phyloP scores from a whole-genome alignment of 2,113 vertebrate genomes.

The Hypocryptadius cinnamomeus region DNA sequence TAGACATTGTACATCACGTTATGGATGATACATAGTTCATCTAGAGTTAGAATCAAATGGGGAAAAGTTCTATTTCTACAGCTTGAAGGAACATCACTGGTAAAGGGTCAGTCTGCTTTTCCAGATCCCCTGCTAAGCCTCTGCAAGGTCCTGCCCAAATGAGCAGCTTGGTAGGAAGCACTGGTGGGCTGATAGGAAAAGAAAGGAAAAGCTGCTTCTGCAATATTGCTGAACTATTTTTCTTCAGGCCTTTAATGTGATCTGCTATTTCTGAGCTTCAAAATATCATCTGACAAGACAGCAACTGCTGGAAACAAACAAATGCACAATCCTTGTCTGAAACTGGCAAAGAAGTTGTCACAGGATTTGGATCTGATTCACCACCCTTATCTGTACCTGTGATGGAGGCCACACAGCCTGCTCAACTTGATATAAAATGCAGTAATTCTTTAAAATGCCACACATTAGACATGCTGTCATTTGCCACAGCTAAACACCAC shows the following conservation, averaged over 20 bases:
- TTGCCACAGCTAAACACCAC: neutral
- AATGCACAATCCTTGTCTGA: neutral
- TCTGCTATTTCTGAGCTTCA: neutral
- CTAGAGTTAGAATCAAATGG: neutral
- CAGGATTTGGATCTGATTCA: neutral
- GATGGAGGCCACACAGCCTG: neutral
- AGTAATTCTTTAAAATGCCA: neutral
- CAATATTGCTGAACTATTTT: neutral
- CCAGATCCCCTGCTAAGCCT: neutral
- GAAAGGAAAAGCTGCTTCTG: neutral
- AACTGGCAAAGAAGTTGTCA: neutral
- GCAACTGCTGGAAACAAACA: neutral
- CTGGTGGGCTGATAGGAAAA: neutral
- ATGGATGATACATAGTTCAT: neutral
- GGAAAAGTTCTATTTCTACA: neutral
- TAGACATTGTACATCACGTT: neutral
- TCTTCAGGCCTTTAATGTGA: neutral
- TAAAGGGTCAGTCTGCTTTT: neutral
- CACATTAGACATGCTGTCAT: neutral
- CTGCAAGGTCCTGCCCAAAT: neutral
- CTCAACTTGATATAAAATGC: neutral
- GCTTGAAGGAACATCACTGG: neutral
- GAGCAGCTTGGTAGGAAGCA: neutral
- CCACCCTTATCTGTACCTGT: neutral
- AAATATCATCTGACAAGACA: neutral